Base-by-base conservation (phyloP, 92 coral and sea anemone species). In the Porites divaricata region DNA sequence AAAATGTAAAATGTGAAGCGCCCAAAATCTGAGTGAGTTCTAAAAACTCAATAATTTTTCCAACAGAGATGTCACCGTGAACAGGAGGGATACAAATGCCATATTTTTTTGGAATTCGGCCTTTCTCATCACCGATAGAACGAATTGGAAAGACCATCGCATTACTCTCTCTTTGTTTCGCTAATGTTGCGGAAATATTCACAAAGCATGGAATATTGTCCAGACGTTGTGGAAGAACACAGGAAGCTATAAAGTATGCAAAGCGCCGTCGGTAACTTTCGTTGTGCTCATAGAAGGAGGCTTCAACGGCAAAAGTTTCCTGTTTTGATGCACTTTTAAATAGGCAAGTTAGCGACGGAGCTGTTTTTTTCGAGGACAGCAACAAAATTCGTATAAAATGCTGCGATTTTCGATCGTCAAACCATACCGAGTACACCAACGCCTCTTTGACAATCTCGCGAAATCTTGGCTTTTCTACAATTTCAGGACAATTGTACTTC, bases 221-320 rank as follows among this genome's bases (percentile, higher is more conserved):
- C 10, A 90, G 58, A 19, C 73, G 65, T 26, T 58, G 21, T 50
- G 93, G 90, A 26, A 90, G 41, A 20, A 16, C 48, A 63, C 93
- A 90, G 1, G 89, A 77, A 22, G 86, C 93, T 45, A 86, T 90
- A 63, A 57, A 86, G 48, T 87, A 83, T 12, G 90, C 93, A 86
- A 80, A 75, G 2, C 41, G 79, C 67, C 25, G 57, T 16, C 28
- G 2, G 58, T 78, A 53, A 49, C 64, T 78, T 23, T 78, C 82
- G 57, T 63, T 78, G 45, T 78, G 82, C 13, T 41, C 71, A 78
- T 78, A 78, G 50, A n/a, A 63, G 11, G 57, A 63, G 15, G 48
- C 62, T 8, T 14, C n/a, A 45, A 71, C 49, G 11, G 66, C 45
- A 5, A 64, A 21, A 8, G 72, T 20, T 6, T 25, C 26, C 64